phyloP scores from a whole-genome alignment of 2,888 invertebrate genomes.

The Yponomeuta plumbellus region DNA sequence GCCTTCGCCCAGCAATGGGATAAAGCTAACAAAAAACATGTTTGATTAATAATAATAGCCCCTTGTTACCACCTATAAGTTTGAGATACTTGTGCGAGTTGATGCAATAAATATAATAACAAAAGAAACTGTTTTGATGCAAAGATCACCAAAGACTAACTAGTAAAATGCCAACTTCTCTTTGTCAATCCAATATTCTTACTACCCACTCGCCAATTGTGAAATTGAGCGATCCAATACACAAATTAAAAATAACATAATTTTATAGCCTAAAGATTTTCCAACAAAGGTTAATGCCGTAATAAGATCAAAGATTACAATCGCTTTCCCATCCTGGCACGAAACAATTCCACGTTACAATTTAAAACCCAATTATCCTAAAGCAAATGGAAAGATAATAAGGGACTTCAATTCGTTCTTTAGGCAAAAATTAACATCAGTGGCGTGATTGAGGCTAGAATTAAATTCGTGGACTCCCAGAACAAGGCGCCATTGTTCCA shows the following conservation, averaged over 20 bases:
- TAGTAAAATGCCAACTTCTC: no score
- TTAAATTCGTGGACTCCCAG: constrained; percentile 35
- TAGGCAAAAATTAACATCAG: constrained; percentile 6
- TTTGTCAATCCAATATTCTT: no score
- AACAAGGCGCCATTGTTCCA: constrained; percentile 72
- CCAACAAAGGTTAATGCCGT: not conserved
- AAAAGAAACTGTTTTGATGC: no score
- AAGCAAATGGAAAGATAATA: not conserved
- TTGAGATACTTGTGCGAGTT: no score
- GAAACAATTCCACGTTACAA: constrained; percentile 1
- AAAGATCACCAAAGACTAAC: no score
- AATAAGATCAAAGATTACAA: not conserved
- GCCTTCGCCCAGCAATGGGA: no score
- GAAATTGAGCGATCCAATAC: not conserved
- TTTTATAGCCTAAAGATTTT: not conserved
- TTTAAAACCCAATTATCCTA: constrained; percentile 1
- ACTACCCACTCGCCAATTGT: no score
- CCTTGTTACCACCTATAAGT: no score
- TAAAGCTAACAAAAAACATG: no score
- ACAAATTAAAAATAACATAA: not conserved
- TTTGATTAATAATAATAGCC: no score
- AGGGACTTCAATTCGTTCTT: not conserved
- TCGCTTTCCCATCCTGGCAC: not conserved
- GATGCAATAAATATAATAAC: no score
- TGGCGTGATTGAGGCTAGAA: constrained; percentile 5